Conservation (phyloP, 2,888 invertebrate species). For the Lathronympha strigana region DNA sequence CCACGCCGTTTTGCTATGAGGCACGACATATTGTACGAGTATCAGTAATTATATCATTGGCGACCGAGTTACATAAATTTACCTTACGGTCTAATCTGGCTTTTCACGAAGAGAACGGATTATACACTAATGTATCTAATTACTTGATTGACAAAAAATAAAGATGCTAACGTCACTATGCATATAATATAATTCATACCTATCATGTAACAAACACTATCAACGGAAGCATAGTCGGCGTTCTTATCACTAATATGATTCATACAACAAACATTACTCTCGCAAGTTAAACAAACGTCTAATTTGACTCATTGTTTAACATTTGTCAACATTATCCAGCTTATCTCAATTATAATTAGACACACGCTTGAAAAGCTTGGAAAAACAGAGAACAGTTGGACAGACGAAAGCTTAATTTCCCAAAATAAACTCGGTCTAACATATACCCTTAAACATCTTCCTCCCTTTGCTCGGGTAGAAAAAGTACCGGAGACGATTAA, state of each 20-base stretch:
- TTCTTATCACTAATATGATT: slow-evolving; percentile 12
- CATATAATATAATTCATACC: not conserved
- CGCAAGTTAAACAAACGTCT: not conserved
- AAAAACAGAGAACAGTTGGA: too few relatives aligned
- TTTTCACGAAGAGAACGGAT: too few relatives aligned
- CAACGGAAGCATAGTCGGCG: slow-evolving; percentile 12
- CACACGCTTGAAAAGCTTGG: too few relatives aligned
- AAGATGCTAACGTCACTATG: not conserved
- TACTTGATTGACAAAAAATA: not conserved
- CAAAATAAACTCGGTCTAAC: too few relatives aligned
- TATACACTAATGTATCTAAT: too few relatives aligned
- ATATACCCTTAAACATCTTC: not conserved
- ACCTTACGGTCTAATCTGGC: too few relatives aligned
- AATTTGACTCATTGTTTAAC: slow-evolving; percentile 16
- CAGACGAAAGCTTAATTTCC: too few relatives aligned
- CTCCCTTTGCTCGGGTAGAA: not conserved
- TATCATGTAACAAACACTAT: not conserved
- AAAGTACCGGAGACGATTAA: not conserved
- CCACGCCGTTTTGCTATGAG: too few relatives aligned
- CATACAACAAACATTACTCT: slow-evolving; percentile 1
- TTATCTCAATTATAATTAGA: slow-evolving; percentile 18
- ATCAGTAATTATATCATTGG: too few relatives aligned
- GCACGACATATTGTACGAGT: too few relatives aligned
- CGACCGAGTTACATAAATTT: too few relatives aligned
- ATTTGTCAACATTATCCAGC: not conserved